Evolutionary conservation across 1,140 invertebrate species (phyloP).

Genomic region (Neoseiulus cucumeris): DNA sequence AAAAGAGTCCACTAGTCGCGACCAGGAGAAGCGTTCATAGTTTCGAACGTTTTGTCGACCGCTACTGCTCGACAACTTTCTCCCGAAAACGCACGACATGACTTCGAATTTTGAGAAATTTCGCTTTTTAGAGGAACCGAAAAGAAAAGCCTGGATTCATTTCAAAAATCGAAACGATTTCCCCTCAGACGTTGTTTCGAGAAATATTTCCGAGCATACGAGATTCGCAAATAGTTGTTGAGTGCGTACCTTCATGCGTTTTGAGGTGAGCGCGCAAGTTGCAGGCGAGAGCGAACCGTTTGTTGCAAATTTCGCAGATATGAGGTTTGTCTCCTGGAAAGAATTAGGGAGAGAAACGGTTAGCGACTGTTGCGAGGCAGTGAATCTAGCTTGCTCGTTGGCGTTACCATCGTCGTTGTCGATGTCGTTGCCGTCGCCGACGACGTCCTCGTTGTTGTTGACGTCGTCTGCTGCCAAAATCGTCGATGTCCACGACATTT

Average conservation of each 20-base stretch:
- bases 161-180: too few species aligned
- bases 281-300: conserved; percentile 49
- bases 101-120: too few species aligned
- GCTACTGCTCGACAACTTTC: too few species aligned
- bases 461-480: not conserved
- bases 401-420: not conserved
- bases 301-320: conserved; percentile 45
- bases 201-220: too few species aligned
- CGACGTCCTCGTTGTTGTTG: not conserved
- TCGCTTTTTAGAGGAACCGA: too few species aligned
- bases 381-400: not conserved
- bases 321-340: conserved; percentile 49
- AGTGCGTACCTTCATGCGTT: conserved; percentile 36
- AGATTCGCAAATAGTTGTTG: too few species aligned
- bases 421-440: not conserved
- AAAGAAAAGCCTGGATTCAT: too few species aligned
- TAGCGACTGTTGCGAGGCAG: conserved; percentile 12
- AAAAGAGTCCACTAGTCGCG: too few species aligned
- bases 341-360: conserved; percentile 15
- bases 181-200: too few species aligned
- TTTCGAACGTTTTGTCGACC: too few species aligned
- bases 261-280: conserved; percentile 52
- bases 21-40: too few species aligned
- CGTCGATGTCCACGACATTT: not conserved
- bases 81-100: too few species aligned